phyloP scores from a whole-genome alignment of 2,797 vertebrate species.

The Limosa lapponica region DNA sequence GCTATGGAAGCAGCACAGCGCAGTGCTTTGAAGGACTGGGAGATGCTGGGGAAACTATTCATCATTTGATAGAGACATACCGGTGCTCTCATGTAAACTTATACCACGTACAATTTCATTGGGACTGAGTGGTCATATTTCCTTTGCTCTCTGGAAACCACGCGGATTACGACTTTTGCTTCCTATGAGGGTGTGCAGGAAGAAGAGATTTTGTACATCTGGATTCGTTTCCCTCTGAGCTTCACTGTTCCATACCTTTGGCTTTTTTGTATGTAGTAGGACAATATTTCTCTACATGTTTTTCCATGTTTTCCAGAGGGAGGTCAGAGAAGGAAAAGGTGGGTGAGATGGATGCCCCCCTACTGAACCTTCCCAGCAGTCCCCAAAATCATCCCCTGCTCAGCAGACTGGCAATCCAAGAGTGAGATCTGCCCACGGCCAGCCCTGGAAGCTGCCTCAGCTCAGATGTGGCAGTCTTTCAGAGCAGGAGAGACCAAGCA shows the following conservation, averaged over 20 bases:
- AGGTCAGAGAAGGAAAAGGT: not conserved
- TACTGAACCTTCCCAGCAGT: not conserved
- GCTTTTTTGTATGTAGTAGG: not conserved
- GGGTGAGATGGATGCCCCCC: not conserved
- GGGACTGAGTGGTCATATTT: not conserved
- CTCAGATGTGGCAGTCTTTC: not conserved
- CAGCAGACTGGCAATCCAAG: not conserved
- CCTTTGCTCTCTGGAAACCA: not conserved
- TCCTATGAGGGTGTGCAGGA: not conserved
- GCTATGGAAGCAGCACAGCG: not conserved
- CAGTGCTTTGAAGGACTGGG: not conserved
- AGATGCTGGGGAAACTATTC: not conserved
- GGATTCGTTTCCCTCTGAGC: not conserved
- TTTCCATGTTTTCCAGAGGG: not conserved
- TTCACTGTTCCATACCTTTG: not conserved
- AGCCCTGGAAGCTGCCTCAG: not conserved
- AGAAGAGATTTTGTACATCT: not conserved
- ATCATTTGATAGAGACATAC: not conserved
- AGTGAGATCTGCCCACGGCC: not conserved
- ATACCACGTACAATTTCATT: accelerated
- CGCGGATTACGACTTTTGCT: accelerated
- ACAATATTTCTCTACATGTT: not conserved
- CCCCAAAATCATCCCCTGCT: not conserved
- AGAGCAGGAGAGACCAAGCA: not conserved
- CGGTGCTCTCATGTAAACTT: not conserved